These are phyloP conservation scores for Anabacerthia variegaticeps DNA, from an alignment of 2,797 vertebrate species.

Conservation along the genomic window DNA sequence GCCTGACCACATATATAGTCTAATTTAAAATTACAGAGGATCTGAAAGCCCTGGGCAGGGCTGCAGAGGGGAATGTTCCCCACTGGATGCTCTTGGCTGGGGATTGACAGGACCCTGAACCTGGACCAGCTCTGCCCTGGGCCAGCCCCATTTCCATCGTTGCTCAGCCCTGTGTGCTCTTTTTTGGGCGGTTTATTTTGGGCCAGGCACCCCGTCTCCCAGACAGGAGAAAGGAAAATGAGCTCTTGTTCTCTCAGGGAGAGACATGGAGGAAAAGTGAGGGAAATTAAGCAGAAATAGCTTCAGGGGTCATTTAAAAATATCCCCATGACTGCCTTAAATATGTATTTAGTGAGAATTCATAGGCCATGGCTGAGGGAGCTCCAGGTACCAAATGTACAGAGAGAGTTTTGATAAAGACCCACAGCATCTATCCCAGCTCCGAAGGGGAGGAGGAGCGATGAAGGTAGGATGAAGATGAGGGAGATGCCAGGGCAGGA, in stretches of 20 bases:
- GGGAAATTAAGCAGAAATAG: slow-evolving; percentile 63
- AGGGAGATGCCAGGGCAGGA: neutral
- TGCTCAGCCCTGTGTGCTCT: neutral
- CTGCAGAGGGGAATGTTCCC: neutral
- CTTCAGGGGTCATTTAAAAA: slow-evolving; percentile 70
- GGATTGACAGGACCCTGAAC: neutral
- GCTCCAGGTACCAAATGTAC: slow-evolving; percentile 30
- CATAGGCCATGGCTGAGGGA: slow-evolving; percentile 43
- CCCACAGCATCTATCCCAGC: neutral
- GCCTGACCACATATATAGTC: accelerated
- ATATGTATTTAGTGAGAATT: slow-evolving; percentile 43
- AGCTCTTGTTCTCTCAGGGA: slow-evolving; percentile 8
- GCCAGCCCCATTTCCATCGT: neutral
- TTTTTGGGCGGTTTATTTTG: neutral
- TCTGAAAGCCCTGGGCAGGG: neutral
- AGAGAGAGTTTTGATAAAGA: neutral
- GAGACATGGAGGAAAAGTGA: slow-evolving; percentile 29
- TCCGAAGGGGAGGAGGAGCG: neutral
- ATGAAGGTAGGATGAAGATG: neutral
- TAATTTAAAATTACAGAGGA: neutral
- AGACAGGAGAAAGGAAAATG: slow-evolving; percentile 43
- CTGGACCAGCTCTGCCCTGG: neutral
- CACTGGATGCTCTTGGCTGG: neutral
- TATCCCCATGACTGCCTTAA: slow-evolving; percentile 42
- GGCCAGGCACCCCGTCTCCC: neutral